Percentiles rank a stretch among this genome's conserved stretches.
These are phyloP conservation scores for Eustalomyia histrio DNA, from an alignment of 2,888 invertebrate genomes.

Conservation along the genomic window DNA sequence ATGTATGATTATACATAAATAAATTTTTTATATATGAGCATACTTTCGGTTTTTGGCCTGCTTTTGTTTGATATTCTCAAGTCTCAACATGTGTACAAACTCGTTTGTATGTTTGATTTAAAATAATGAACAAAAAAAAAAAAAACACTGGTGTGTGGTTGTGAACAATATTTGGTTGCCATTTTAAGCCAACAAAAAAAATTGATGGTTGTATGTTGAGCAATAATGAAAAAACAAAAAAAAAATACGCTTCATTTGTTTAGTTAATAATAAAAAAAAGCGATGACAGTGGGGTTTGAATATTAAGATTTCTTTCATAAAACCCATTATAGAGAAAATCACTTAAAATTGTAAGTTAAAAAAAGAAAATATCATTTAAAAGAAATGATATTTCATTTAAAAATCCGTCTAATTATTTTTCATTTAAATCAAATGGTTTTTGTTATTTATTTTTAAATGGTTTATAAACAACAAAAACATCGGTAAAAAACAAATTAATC, in stretches of 20 bases:
- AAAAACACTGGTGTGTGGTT: background rate
- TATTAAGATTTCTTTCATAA: background rate
- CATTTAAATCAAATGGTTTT: too few species aligned
- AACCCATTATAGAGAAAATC: too few species aligned
- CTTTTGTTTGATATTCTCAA: background rate
- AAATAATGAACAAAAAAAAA: background rate
- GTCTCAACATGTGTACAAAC: slow-evolving; percentile 16
- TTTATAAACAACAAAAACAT: too few species aligned
- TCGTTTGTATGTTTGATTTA: slow-evolving; percentile 26
- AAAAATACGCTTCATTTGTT: slow-evolving; percentile 52
- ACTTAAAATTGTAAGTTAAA: too few species aligned
- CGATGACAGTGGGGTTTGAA: slow-evolving; percentile 14
- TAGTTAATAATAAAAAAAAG: slow-evolving; percentile 8
- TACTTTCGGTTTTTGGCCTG: slow-evolving; percentile 9
- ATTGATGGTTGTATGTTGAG: slow-evolving; percentile 48
- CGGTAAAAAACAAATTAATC: too few species aligned
- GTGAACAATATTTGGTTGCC: slow-evolving; percentile 29
- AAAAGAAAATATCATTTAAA: too few species aligned
- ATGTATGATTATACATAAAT: background rate
- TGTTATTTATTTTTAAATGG: too few species aligned
- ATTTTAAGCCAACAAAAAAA: slow-evolving; percentile 34
- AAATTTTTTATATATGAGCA: background rate
- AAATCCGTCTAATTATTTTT: too few species aligned
- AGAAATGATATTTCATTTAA: too few species aligned
- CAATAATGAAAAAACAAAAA: slow-evolving; percentile 33